phyloP scores from a whole-genome alignment of 53 echinoderm and acorn worm genomes.

The Temnopleurus reevesii region DNA sequence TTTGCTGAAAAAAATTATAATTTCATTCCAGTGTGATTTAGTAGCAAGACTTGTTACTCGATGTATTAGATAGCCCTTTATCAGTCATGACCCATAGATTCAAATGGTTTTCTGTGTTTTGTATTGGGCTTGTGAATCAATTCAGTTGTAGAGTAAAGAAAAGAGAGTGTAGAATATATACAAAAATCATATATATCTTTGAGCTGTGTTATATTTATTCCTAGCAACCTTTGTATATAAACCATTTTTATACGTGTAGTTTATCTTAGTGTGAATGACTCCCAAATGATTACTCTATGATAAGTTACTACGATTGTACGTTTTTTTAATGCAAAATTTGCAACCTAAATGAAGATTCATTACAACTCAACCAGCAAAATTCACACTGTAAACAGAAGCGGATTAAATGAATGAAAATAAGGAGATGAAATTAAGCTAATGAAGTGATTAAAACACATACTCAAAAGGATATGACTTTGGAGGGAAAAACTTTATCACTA shows the following conservation, averaged over 20 bases:
- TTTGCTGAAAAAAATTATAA: slow-evolving; percentile 12
- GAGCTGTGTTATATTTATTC: not conserved
- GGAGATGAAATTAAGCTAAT: no score
- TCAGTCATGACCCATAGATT: not conserved
- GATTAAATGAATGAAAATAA: no score
- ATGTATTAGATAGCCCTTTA: not conserved
- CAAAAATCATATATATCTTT: not conserved
- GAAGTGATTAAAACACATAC: no score
- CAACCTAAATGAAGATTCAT: not conserved
- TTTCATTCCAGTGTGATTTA: slow-evolving; percentile 28
- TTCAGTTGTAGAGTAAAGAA: not conserved
- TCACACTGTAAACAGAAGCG: no score
- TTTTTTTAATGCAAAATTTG: not conserved
- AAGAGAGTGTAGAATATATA: not conserved
- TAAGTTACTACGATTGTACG: no score
- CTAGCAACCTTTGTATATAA: not conserved
- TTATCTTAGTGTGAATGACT: not conserved
- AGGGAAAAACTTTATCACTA: no score
- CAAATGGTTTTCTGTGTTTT: not conserved
- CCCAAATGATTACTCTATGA: not conserved
- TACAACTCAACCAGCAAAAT: not conserved
- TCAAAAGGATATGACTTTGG: no score
- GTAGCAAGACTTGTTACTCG: not conserved
- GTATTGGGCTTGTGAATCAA: not conserved
- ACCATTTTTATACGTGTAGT: not conserved